Evolutionary conservation across 2,113 vertebrate genomes (phyloP), one percentile per base, ranked within the genome.

Genomic region (Bujurquina vittata): DNA sequence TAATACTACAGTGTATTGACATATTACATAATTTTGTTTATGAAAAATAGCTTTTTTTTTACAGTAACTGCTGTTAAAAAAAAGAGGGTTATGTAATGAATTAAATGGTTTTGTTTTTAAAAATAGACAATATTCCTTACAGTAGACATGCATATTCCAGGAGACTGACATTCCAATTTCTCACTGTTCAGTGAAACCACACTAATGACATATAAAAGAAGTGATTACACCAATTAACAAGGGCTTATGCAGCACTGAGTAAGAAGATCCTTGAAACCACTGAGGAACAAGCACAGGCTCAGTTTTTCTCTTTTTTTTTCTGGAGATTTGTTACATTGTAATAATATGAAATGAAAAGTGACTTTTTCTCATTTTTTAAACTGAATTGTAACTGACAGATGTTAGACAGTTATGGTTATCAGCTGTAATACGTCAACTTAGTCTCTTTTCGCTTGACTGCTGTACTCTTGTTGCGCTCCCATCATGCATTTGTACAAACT

Each of bases 401-500:
- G 80, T 85, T 62, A 82, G 67, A 67, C 2, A 14, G 17, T 79
- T 80, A 83, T 56, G 17, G 37, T 65, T 61, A 62, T 35, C 74
- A 75, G 62, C 54, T 43, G 7, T 20, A 20, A 75, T 59, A 69
- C 43, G 74, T 80, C 58, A 59, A 75, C 29, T 65, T 52, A 15
- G 18, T 85, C 75, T 40, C 31, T 74, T 76, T 65, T 33, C 14
- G 57, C 67, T 58, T 37, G 59, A 73, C 29, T 78, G 56, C 49
- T 33, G 26, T 31, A 5, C 22, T 84, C 22, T 60, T 62, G 33
- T 77, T 79, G 52, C 37, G 56, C 80, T 87, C 72, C 77, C 79
- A 79, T 37, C 40, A 81, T 85, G 86, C 56, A 89, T 86, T 77
- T 87, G 76, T 75, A 77, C 76, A 77, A 80, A 37, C 57, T 74